phyloP scores from a whole-genome alignment of 2,797 vertebrate species.

The Gymnodraco acuticeps region DNA sequence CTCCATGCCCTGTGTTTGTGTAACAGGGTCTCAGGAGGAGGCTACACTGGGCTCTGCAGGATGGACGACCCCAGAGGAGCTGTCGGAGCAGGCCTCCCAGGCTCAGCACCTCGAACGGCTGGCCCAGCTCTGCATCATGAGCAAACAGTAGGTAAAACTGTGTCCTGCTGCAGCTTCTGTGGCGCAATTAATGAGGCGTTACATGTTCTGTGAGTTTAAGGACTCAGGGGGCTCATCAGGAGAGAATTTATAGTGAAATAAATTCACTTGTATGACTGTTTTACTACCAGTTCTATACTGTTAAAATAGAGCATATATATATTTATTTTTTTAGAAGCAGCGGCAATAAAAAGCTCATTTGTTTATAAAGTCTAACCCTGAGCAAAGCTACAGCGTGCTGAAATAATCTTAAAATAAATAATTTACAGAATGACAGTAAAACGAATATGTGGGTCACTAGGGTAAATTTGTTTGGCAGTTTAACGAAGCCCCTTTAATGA shows the following conservation, averaged over 20 bases:
- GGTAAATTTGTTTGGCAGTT: conserved; percentile 8
- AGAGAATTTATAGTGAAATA: conserved; percentile 25
- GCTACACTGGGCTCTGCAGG: conserved; percentile 77
- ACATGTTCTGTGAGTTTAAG: conserved; percentile 21
- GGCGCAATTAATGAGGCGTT: conserved; percentile 29
- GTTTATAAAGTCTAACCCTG: conserved; percentile 19
- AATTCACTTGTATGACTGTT: conserved; percentile 18
- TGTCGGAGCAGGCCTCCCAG: conserved; percentile 86
- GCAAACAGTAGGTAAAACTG: conserved; percentile 88
- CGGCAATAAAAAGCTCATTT: conserved; percentile 9
- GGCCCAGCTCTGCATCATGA: conserved; percentile 88
- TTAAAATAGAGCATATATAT: not conserved
- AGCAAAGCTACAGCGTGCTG: conserved; percentile 10
- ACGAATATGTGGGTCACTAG: not conserved
- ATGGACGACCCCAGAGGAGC: conserved; percentile 85
- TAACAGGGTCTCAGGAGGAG: conserved; percentile 90
- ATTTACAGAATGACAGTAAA: conserved; percentile 2
- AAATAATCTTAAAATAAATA: conserved; percentile 21
- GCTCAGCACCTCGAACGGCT: conserved; percentile 85
- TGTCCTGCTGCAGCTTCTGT: conserved; percentile 36
- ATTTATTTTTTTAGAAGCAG: not conserved
- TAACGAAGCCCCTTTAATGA: not conserved
- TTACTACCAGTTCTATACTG: not conserved
- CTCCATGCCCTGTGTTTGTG: conserved; percentile 85
- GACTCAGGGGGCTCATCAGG: conserved; percentile 29